Conservation (phyloP, 1,140 invertebrate genomes). For the Carposina sasakii region DNA sequence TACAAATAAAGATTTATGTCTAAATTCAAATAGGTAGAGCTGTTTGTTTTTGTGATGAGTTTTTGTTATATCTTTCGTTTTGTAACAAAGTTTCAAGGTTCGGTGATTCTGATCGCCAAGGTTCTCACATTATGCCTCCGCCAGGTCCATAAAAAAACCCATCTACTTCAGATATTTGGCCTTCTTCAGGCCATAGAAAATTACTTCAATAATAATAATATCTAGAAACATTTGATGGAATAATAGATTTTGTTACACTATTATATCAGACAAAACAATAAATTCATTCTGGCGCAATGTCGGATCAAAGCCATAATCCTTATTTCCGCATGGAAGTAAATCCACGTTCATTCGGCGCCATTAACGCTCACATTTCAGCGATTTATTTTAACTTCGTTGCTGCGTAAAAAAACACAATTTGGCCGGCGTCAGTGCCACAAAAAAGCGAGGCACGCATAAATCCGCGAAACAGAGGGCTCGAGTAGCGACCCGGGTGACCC, state of each 20-base stretch:
- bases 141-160: too few relatives aligned
- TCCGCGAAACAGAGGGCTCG: conserved; percentile 36
- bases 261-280: too few relatives aligned
- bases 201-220: too few relatives aligned
- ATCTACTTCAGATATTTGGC: conserved; percentile 20
- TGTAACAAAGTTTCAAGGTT: conserved; percentile 38
- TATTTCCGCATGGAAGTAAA: too few relatives aligned
- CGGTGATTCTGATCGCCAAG: conserved; percentile 29
- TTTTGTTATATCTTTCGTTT: too few relatives aligned
- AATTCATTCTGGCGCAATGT: too few relatives aligned
- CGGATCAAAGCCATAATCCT: conserved; percentile 15
- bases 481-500: conserved; percentile 25
- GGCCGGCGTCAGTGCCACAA: conserved; percentile 1
- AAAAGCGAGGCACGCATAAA: conserved; percentile 36
- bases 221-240: too few relatives aligned
- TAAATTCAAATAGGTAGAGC: conserved; percentile 14
- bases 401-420: conserved; percentile 31
- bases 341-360: conserved; percentile 18
- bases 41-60: conserved; percentile 31
- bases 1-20: not conserved
- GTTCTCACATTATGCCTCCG: too few relatives aligned
- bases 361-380: conserved; percentile 20
- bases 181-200: too few relatives aligned
- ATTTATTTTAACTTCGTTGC: too few relatives aligned
- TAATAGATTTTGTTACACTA: too few relatives aligned